phyloP scores from a whole-genome alignment of 2,113 vertebrate genomes.

The Aegotheles bennettii region DNA sequence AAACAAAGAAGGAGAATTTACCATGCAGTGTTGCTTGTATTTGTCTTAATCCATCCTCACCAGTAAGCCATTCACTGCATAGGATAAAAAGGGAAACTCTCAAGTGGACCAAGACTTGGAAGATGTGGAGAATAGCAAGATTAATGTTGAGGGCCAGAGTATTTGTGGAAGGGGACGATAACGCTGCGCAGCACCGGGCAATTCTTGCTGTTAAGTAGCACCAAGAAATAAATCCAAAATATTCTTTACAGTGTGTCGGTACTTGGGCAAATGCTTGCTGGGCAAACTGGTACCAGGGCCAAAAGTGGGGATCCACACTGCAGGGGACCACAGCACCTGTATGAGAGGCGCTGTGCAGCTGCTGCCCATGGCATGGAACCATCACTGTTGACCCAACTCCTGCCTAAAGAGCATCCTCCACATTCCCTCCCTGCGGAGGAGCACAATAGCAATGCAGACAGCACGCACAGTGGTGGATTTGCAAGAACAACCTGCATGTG shows the following conservation, averaged over 20 bases:
- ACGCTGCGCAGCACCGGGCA: rapidly evolving
- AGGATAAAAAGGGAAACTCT: neutral
- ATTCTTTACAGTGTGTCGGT: neutral
- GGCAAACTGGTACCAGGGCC: neutral
- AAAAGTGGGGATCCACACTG: neutral
- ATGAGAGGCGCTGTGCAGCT: rapidly evolving
- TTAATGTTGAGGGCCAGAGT: neutral
- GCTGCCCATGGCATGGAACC: rapidly evolving
- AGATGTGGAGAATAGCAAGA: neutral
- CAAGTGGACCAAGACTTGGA: neutral
- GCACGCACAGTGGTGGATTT: rapidly evolving
- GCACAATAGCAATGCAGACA: rapidly evolving
- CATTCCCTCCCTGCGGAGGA: rapidly evolving
- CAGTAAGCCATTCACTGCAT: rapidly evolving
- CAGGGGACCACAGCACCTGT: rapidly evolving
- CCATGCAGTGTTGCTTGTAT: neutral
- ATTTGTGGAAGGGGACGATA: neutral
- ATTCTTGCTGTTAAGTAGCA: neutral
- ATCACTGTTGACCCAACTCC: rapidly evolving
- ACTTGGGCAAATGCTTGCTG: neutral
- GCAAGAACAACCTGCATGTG: rapidly evolving
- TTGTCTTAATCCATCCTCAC: slow-evolving; percentile 35
- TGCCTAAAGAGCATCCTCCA: neutral
- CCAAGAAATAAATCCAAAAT: neutral
- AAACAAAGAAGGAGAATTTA: slow-evolving; percentile 12